Evolutionary conservation across 2,888 invertebrate species (phyloP).

Genomic region (Aspidiotus destructor): DNA sequence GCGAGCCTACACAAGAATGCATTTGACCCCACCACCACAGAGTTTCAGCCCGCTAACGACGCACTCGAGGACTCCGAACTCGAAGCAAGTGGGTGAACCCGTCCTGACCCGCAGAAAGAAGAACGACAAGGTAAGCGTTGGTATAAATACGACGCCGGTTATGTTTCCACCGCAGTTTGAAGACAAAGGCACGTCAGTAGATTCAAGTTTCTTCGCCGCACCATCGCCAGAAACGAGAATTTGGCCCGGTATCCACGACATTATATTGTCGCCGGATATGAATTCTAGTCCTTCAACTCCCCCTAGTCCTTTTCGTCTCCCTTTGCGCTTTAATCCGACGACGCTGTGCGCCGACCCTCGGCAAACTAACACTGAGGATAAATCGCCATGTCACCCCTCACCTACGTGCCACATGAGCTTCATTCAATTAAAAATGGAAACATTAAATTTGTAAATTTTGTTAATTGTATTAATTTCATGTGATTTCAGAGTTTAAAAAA

Average conservation of each 20-base stretch:
- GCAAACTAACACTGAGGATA: too few relatives aligned
- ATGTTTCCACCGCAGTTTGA: neutral
- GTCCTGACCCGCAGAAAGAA: neutral
- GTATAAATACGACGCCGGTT: neutral
- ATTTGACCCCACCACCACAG: conserved; percentile 2
- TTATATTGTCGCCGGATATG: conserved; percentile 3
- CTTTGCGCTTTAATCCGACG: neutral
- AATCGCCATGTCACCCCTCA: too few relatives aligned
- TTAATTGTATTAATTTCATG: neutral
- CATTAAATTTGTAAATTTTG: too few relatives aligned
- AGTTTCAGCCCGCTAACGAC: conserved; percentile 3
- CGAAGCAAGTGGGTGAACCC: neutral
- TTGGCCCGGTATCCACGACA: conserved; percentile 1
- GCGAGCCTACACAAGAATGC: too few relatives aligned
- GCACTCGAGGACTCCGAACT: conserved; percentile 12
- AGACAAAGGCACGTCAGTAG: conserved; percentile 22
- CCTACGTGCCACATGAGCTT: too few relatives aligned
- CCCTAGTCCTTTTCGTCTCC: conserved; percentile 6
- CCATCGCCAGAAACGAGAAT: neutral
- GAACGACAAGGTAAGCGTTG: neutral
- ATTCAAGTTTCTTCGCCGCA: conserved; percentile 9
- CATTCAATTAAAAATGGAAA: too few relatives aligned
- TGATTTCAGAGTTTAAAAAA: conserved; percentile 37
- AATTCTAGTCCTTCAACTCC: conserved; percentile 27
- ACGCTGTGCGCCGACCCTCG: too few relatives aligned